These are phyloP conservation scores for Agelas oroides DNA, from an alignment of 37 sponge, comb jelly and placozoan species.

Conservation along the genomic window DNA sequence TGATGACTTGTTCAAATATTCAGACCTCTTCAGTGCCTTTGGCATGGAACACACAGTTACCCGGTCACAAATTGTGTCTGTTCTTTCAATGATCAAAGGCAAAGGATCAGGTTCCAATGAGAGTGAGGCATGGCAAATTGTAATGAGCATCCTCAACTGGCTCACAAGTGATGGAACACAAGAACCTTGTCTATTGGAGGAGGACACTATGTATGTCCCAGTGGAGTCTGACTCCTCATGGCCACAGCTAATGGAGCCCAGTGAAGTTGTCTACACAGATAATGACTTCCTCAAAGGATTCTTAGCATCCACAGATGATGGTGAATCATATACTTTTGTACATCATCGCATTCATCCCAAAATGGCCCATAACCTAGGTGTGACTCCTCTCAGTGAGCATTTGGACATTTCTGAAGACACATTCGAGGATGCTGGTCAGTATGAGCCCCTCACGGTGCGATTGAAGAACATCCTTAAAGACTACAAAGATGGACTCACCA, in stretches of 20 bases:
- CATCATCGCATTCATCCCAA: slow-evolving; percentile 16
- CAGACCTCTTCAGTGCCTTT: neutral
- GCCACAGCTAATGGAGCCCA: slow-evolving; percentile 21
- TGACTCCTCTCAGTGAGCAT: slow-evolving; percentile 39
- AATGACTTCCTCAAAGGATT: slow-evolving; percentile 55
- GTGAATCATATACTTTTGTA: slow-evolving; percentile 21
- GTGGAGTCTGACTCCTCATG: slow-evolving; percentile 31
- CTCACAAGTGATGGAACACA: slow-evolving; percentile 33
- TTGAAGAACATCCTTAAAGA: slow-evolving; percentile 74
- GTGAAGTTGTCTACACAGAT: slow-evolving; percentile 48
- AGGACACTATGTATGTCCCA: slow-evolving; percentile 15
- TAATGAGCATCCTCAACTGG: slow-evolving; percentile 48
- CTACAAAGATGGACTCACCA: slow-evolving; percentile 77
- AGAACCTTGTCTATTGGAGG: neutral
- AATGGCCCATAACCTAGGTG: slow-evolving; percentile 21
- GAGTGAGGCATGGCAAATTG: slow-evolving; percentile 9
- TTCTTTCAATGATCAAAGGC: slow-evolving; percentile 27
- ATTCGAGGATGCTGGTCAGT: slow-evolving; percentile 70
- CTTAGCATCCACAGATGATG: neutral
- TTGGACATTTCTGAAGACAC: slow-evolving; percentile 60
- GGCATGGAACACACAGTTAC: slow-evolving; percentile 2
- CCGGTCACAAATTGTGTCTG: slow-evolving; percentile 18
- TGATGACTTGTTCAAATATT: neutral
- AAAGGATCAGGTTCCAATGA: neutral
- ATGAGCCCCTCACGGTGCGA: slow-evolving; percentile 64